Base-by-base conservation (phyloP, 2,797 vertebrate species). In the Liasis olivaceus region DNA sequence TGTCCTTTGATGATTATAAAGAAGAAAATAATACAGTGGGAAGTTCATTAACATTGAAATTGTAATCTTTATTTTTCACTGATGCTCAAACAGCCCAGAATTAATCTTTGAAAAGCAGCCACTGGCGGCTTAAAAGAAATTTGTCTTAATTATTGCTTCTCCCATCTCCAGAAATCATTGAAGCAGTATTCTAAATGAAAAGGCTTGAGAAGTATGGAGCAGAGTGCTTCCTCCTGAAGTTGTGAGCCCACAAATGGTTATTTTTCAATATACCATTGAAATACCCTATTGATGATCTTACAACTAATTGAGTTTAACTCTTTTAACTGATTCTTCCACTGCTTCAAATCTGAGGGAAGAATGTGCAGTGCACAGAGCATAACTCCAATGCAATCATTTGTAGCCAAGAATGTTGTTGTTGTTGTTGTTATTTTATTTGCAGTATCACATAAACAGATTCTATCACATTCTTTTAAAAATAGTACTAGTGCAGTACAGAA, bases 71-170 rank as follows among this genome's bases (percentile, higher is more conserved):
- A n/a, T 1, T 88, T 94, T 94, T 95, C 64, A 93, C 31, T 28
- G 22, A 89, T 14, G 81, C 26, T n/a, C 85, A 63, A 87, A 91
- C 15, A 89, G 3, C 22, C 89, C 31, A 95, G 95, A 87, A 93
- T 36, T 92, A 94, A 84, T 20, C 22, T 92, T 17, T 56, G 88
- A n/a, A 91, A 92, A 94, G 26, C 96, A 0, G 12, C 22, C 54
- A 93, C 5, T 91, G 17, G 91, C 51, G 92, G 91, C 90, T 93
- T 90, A 85, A 95, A 95, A 8, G 11, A 95, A 89, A 94, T 95
- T 85, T 92, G 42, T 95, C 87, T 85, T 89, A 94, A 94, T 84
- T n/a, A 8, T 91, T 95, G 81, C 89, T 93, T 90, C 28, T 95
- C 20, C 90, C 22, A 92, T 54, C 60, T 95, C 28, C 85, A 58